These are phyloP conservation scores for Sceliomorpha sp. DNA, from an alignment of 2,888 invertebrate genomes.

Conservation along the genomic window DNA sequence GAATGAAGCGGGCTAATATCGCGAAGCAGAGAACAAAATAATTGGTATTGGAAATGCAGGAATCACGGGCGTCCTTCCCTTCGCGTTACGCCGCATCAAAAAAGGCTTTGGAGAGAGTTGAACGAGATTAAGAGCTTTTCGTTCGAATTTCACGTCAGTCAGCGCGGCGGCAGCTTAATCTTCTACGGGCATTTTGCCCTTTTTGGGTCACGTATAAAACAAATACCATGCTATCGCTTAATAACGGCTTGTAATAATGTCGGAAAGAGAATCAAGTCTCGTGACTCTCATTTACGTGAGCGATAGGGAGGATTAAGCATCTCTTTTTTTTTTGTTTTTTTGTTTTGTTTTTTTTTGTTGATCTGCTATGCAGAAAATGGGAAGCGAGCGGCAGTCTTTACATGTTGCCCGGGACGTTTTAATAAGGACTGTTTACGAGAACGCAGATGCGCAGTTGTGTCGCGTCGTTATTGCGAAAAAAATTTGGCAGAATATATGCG, in stretches of 20 bases:
- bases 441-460: no score
- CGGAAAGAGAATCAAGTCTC: conserved; percentile 61
- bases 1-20: conserved; percentile 48
- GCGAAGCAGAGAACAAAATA: conserved; percentile 43
- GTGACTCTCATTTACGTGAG: conserved; percentile 58
- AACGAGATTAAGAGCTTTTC: conserved; percentile 73
- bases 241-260: conserved; percentile 69
- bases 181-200: conserved; percentile 61
- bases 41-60: conserved; percentile 55
- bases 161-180: conserved; percentile 68
- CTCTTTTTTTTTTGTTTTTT: conserved; percentile 50
- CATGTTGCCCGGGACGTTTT: background rate
- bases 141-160: conserved; percentile 75
- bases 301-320: conserved; percentile 66
- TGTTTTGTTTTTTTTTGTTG: conserved; percentile 37
- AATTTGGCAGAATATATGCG: no score
- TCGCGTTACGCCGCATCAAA: conserved; percentile 52
- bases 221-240: conserved; percentile 69
- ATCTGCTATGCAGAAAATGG: conserved; percentile 13
- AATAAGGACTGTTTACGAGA: no score
- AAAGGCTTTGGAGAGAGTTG: conserved; percentile 56
- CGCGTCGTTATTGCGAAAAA: no score
- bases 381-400: conserved; percentile 24
- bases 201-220: conserved; percentile 69
- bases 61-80: conserved; percentile 36